phyloP scores from a whole-genome alignment of 1,140 invertebrate genomes.

The Oreohelix idahoensis region DNA sequence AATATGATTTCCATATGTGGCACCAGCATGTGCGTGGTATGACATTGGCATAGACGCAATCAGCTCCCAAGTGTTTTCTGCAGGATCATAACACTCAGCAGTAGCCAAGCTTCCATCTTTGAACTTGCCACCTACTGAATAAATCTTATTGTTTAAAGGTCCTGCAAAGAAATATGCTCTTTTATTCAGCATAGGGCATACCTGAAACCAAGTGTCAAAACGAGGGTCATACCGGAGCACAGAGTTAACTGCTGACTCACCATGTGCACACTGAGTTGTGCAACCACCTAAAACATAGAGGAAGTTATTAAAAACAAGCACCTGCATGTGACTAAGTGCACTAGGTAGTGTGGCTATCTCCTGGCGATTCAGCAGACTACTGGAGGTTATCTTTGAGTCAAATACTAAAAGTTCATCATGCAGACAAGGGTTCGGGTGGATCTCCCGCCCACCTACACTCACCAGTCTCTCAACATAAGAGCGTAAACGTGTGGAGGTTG shows the following conservation, averaged over 20 bases:
- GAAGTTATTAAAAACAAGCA: conserved; percentile 73
- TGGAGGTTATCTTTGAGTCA: conserved; percentile 70
- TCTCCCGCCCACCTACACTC: conserved; percentile 72
- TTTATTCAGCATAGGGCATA: conserved; percentile 71
- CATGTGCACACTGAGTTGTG: conserved; percentile 73
- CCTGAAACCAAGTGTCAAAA: conserved; percentile 71
- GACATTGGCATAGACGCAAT: conserved; percentile 70
- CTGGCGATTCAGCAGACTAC: conserved; percentile 67
- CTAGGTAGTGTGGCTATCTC: conserved; percentile 70
- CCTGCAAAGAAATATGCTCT: conserved; percentile 73
- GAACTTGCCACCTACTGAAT: conserved; percentile 72
- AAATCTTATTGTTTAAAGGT: conserved; percentile 68
- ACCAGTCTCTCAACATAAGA: conserved; percentile 68
- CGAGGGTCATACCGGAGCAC: conserved; percentile 71
- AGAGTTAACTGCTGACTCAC: conserved; percentile 72
- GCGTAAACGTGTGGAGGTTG: conserved; percentile 61
- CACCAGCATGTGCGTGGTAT: conserved; percentile 72
- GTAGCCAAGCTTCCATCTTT: conserved; percentile 72
- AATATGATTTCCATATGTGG: conserved; percentile 69
- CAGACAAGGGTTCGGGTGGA: conserved; percentile 70
- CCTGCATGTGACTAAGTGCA: conserved; percentile 73
- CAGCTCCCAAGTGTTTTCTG: conserved; percentile 68
- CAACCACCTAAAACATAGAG: conserved; percentile 73
- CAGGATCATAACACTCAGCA: conserved; percentile 70
- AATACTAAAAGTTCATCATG: conserved; percentile 71